These are phyloP conservation scores for Cryptops parisi DNA, from an alignment of 2,888 invertebrate species.

Conservation along the genomic window DNA sequence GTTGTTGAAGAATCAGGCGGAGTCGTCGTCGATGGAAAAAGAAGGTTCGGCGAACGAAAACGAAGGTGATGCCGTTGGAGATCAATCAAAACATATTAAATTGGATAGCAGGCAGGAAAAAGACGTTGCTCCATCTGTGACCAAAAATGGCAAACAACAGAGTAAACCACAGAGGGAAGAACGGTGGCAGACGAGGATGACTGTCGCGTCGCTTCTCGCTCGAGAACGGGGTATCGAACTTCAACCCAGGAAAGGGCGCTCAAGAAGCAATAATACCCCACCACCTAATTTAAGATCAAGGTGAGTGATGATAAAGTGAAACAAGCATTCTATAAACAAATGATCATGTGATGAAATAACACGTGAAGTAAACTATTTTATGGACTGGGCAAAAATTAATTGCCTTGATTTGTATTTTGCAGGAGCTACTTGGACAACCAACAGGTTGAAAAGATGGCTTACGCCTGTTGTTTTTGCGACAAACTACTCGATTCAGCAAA, in stretches of 20 bases:
- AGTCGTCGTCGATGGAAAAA: neutral
- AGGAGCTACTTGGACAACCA: neutral
- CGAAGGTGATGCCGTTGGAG: neutral
- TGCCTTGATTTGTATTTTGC: no score
- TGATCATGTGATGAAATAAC: no score
- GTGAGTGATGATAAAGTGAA: neutral
- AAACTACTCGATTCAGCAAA: constrained; percentile 6
- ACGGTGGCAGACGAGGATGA: constrained; percentile 13
- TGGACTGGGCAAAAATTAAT: no score
- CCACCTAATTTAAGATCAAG: constrained; percentile 4
- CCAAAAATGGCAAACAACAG: neutral
- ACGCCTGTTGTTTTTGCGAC: constrained; percentile 12
- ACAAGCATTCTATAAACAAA: no score
- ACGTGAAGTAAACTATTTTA: no score
- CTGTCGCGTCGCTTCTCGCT: constrained; percentile 11
- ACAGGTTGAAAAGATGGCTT: neutral
- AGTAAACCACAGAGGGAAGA: constrained; percentile 6
- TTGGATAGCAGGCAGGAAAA: neutral
- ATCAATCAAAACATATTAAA: neutral
- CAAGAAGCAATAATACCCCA: constrained; percentile 3
- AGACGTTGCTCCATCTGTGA: neutral
- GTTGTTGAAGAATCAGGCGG: neutral
- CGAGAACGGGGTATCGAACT: constrained; percentile 7
- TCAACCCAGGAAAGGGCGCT: neutral
- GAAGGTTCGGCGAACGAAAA: neutral